Percentiles rank a stretch among this genome's conserved stretches.
Evolutionary conservation across 2,888 invertebrate genomes (phyloP).

Genomic region (Suillia variegata): DNA sequence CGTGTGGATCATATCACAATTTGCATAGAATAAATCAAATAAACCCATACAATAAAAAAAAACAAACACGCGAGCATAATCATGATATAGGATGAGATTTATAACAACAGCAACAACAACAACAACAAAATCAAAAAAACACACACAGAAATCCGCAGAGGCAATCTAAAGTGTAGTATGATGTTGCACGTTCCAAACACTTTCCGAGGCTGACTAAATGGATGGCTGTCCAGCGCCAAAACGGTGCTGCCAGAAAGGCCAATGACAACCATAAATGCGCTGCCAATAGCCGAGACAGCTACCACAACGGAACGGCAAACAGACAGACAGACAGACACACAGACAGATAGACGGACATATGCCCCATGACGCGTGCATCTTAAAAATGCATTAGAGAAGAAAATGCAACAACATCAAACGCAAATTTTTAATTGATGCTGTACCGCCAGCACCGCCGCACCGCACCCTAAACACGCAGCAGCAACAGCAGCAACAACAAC

Average conservation of each 20-base stretch:
- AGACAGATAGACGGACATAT: not conserved
- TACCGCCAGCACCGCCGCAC: not conserved
- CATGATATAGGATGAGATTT: not conserved
- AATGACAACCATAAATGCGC: not conserved
- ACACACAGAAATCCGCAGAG: not conserved
- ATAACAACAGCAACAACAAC: constrained; percentile 9
- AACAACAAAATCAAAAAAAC: constrained; percentile 3
- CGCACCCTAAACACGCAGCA: not conserved
- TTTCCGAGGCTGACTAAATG: not conserved
- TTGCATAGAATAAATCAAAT: no score
- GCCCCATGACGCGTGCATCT: constrained; percentile 30
- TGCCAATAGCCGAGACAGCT: not conserved
- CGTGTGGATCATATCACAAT: not conserved
- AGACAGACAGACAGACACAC: not conserved
- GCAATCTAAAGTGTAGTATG: constrained; percentile 1
- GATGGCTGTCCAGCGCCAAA: not conserved
- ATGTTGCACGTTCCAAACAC: not conserved
- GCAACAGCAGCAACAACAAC: no score
- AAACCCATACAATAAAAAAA: no score
- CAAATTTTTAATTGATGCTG: constrained; percentile 34
- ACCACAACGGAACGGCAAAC: not conserved
- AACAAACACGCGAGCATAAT: not conserved
- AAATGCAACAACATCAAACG: constrained; percentile 26
- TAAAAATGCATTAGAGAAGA: constrained; percentile 30
- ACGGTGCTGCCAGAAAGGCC: not conserved